phyloP scores from a whole-genome alignment of 2,113 vertebrate species.

The Athene cunicularia region DNA sequence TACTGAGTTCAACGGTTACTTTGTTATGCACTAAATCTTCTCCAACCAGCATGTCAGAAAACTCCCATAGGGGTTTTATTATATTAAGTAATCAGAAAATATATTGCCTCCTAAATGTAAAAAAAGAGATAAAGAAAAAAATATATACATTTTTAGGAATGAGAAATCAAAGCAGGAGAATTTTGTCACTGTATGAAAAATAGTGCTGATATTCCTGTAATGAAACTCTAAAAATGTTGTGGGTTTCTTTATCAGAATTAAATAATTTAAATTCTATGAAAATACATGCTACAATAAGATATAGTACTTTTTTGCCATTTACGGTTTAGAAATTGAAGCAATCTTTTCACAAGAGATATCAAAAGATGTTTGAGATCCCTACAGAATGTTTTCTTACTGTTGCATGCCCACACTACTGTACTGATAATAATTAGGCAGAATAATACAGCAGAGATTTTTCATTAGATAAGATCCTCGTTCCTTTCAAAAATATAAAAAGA shows the following conservation, averaged over 20 bases:
- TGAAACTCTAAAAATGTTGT: neutral
- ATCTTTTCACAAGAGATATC: neutral
- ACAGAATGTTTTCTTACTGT: neutral
- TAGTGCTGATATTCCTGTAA: neutral
- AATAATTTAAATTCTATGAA: neutral
- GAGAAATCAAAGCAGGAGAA: neutral
- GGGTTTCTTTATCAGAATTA: neutral
- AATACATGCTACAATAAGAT: neutral
- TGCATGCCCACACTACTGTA: neutral
- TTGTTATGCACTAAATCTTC: rapidly evolving
- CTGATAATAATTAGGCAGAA: neutral
- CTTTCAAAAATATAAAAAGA: neutral
- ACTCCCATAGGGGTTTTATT: neutral
- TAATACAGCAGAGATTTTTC: neutral
- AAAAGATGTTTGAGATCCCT: neutral
- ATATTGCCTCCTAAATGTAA: neutral
- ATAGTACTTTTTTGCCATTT: neutral
- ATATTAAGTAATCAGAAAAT: neutral
- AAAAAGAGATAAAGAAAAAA: neutral
- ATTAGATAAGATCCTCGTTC: neutral
- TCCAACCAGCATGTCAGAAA: neutral
- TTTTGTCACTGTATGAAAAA: neutral
- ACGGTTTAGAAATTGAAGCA: neutral
- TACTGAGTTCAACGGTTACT: neutral
- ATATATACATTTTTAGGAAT: neutral